These are phyloP conservation scores for Rhagonycha fulva DNA, from an alignment of 2,888 invertebrate genomes.

Conservation along the genomic window DNA sequence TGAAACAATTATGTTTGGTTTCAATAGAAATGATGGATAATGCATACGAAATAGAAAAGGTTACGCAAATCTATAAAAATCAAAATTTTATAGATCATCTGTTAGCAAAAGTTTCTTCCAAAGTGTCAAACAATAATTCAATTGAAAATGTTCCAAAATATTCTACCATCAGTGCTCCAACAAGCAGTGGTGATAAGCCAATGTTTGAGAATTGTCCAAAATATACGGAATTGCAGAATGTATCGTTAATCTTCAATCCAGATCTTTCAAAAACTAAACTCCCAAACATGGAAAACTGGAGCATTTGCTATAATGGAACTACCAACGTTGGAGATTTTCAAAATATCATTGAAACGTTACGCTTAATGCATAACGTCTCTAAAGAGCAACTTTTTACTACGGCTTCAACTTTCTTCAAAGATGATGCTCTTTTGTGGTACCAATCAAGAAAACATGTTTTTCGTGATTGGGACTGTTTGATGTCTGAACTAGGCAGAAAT, in stretches of 20 bases:
- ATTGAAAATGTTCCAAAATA: neutral
- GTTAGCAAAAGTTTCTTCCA: neutral
- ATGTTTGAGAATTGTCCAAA: neutral
- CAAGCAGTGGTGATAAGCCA: neutral
- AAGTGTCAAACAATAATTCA: neutral
- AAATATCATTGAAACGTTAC: neutral
- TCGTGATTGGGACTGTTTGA: neutral
- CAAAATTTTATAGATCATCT: neutral
- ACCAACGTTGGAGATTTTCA: neutral
- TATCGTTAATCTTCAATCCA: neutral
- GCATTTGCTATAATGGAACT: neutral
- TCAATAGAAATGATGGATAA: neutral
- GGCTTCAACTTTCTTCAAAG: neutral
- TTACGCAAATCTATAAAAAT: neutral
- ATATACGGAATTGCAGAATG: neutral
- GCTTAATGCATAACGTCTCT: neutral
- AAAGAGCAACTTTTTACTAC: neutral
- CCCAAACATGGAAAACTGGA: neutral
- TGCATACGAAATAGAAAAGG: neutral
- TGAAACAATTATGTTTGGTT: neutral
- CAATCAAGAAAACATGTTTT: neutral
- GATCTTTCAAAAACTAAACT: neutral
- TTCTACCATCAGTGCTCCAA: neutral
- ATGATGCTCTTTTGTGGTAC: neutral
- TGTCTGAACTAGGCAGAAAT: neutral